Percentiles rank a stretch among this genome's conserved stretches.
These are phyloP conservation scores for Clitarchus hookeri DNA, from an alignment of 2,888 invertebrate genomes.

Conservation along the genomic window DNA sequence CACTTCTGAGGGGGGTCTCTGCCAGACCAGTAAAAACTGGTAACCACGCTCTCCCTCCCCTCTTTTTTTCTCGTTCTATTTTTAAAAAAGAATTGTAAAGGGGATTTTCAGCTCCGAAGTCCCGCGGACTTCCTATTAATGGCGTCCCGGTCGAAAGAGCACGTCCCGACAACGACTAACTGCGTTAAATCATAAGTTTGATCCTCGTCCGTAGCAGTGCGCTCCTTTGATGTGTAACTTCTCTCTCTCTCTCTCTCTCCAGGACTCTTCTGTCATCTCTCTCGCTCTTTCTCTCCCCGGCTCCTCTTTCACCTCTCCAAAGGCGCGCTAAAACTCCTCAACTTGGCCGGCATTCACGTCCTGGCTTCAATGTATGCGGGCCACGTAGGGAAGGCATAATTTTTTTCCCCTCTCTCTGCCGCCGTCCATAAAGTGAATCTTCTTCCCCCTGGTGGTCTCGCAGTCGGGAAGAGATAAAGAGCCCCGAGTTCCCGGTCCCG, in stretches of 20 bases:
- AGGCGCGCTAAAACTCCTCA: neutral
- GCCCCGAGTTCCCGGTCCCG: no score
- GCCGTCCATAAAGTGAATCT: no score
- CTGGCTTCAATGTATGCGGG: neutral
- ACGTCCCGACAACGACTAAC: neutral
- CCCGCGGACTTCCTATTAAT: neutral
- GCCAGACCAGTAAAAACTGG: neutral
- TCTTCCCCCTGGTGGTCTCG: no score
- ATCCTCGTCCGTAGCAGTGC: neutral
- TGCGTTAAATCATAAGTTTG: slow-evolving; percentile 14
- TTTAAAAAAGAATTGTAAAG: neutral
- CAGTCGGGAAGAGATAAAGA: no score
- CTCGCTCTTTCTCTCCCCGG: neutral
- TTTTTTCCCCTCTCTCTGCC: neutral
- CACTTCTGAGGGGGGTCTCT: neutral
- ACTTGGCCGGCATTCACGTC: neutral
- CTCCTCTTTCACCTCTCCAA: neutral
- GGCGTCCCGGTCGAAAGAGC: neutral
- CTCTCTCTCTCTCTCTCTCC: neutral
- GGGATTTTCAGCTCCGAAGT: neutral
- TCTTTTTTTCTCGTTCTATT: neutral
- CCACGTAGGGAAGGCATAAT: neutral
- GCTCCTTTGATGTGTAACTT: neutral
- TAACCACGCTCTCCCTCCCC: neutral
- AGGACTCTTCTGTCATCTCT: neutral